Evolutionary conservation across 2,113 vertebrate genomes (phyloP).

Genomic region (Chascanopsetta lugubris): DNA sequence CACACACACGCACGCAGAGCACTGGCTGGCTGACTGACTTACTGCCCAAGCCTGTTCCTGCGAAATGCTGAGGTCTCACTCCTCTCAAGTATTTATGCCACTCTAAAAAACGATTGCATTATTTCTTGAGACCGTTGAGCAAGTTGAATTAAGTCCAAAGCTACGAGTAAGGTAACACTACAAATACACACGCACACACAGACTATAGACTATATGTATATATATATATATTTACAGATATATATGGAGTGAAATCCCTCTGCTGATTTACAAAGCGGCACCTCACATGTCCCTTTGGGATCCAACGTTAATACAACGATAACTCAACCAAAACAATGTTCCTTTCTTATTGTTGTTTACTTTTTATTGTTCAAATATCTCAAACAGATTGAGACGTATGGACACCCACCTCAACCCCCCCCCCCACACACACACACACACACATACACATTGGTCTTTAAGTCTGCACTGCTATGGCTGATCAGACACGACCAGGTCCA

Average conservation of each 20-base stretch:
- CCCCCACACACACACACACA: too few species aligned
- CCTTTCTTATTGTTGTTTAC: constrained; percentile 10
- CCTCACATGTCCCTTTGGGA: neutral
- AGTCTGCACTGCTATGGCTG: constrained; percentile 43
- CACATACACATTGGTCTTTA: constrained; percentile 38
- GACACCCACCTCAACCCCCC: neutral
- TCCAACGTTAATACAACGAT: neutral
- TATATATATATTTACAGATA: neutral
- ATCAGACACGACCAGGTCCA: constrained; percentile 60
- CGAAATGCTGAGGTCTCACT: constrained; percentile 41
- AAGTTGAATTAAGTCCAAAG: constrained; percentile 1
- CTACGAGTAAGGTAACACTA: neutral
- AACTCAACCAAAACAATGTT: neutral
- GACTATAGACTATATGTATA: neutral
- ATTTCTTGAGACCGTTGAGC: neutral
- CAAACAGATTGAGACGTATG: constrained; percentile 29
- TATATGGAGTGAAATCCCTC: too few species aligned
- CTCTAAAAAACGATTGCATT: neutral
- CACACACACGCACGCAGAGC: constrained; percentile 26
- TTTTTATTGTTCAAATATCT: constrained; percentile 9
- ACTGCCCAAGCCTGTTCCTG: constrained; percentile 59
- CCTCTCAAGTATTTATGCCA: constrained; percentile 17
- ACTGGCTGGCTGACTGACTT: constrained; percentile 25
- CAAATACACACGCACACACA: neutral
- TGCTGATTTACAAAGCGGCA: neutral